phyloP scores from a whole-genome alignment of 2,888 invertebrate genomes.

The Chrysolina haemoptera region DNA sequence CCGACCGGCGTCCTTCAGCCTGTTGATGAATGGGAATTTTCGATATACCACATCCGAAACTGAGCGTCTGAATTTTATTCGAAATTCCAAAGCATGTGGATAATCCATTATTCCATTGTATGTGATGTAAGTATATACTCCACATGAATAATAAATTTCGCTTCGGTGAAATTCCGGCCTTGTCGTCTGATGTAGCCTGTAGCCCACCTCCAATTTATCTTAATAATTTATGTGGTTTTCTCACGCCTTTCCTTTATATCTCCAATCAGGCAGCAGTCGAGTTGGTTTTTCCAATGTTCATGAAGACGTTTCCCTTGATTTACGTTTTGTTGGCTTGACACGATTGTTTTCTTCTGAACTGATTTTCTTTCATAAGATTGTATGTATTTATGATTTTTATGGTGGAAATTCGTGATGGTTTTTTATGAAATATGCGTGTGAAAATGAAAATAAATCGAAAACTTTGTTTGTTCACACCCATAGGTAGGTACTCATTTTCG shows the following conservation, averaged over 20 bases:
- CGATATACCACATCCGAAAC: no score
- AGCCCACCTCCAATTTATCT: slow-evolving; percentile 40
- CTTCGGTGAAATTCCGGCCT: slow-evolving; percentile 13
- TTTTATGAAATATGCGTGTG: background rate
- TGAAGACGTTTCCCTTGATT: slow-evolving; percentile 13
- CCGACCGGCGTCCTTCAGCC: no score
- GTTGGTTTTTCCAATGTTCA: slow-evolving; percentile 21
- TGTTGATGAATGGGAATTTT: no score
- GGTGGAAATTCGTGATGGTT: background rate
- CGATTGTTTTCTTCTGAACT: background rate
- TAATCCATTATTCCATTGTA: slow-evolving; percentile 21
- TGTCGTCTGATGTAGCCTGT: slow-evolving; percentile 25
- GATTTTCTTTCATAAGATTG: background rate
- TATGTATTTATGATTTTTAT: background rate
- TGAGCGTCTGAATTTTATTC: background rate
- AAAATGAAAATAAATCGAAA: background rate
- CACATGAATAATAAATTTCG: slow-evolving; percentile 35
- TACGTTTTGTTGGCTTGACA: slow-evolving; percentile 9
- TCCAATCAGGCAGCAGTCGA: slow-evolving; percentile 20
- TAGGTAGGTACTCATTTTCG: no score
- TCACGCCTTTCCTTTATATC: slow-evolving; percentile 34
- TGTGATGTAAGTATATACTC: slow-evolving; percentile 30
- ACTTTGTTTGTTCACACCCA: no score
- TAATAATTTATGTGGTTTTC: slow-evolving; percentile 44
- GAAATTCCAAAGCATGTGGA: slow-evolving; percentile 2